Percentiles rank a stretch among this genome's conserved stretches.
Conservation (phyloP, 2,888 invertebrate genomes). For the Drosophila tanythrix region DNA sequence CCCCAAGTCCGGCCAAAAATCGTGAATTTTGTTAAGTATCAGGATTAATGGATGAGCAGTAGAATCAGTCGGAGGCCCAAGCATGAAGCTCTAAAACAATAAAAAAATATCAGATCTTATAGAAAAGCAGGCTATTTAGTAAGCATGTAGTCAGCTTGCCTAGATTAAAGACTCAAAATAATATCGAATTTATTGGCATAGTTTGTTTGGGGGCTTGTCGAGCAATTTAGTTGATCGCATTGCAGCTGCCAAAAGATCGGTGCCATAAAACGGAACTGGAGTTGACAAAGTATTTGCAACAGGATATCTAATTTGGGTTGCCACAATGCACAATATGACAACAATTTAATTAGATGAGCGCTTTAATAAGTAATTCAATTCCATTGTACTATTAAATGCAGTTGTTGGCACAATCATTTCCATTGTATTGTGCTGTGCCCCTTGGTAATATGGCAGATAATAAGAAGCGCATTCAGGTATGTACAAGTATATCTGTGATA, state of each 20-base stretch:
- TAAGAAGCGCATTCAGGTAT: conserved; percentile 8
- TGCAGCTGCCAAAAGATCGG: not conserved
- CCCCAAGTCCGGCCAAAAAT: not conserved
- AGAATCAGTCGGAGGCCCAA: not conserved
- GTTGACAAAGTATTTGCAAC: not conserved
- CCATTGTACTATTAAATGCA: conserved; percentile 1
- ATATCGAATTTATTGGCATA: not conserved
- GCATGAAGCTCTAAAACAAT: not conserved
- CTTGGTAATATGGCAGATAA: not conserved
- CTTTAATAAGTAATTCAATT: not conserved
- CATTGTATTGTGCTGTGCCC: conserved; percentile 12
- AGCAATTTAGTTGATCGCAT: not conserved
- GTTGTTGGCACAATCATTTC: not conserved
- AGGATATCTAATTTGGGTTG: not conserved
- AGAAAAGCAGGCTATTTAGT: not conserved
- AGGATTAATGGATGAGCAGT: not conserved
- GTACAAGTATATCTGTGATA: not conserved
- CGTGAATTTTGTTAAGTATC: not conserved
- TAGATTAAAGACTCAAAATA: not conserved
- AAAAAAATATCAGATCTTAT: not conserved
- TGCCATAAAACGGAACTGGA: too few relatives aligned
- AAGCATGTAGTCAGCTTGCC: not conserved
- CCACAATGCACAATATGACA: not conserved
- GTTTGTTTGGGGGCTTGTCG: not conserved
- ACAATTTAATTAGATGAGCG: not conserved